These are phyloP conservation scores for Rhinella marina DNA, from an alignment of 2,797 vertebrate genomes.

Conservation along the genomic window DNA sequence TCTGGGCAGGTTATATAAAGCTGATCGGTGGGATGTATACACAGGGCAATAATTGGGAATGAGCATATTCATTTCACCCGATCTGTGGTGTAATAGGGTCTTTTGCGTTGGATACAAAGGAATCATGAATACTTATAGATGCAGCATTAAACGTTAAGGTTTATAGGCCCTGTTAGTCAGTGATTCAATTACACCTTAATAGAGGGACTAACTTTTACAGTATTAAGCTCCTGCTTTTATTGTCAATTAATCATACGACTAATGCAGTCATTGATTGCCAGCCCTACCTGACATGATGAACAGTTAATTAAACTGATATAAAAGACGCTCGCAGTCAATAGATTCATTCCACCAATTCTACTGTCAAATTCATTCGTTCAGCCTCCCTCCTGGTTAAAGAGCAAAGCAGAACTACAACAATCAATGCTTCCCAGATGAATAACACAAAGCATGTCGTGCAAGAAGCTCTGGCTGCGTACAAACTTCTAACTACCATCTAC, in stretches of 20 bases:
- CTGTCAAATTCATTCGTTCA: constrained; percentile 57
- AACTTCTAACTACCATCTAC: background rate
- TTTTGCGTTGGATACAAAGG: background rate
- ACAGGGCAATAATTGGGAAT: too few species aligned
- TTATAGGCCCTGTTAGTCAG: background rate
- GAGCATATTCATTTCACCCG: too few species aligned
- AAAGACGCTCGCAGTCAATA: constrained; percentile 52
- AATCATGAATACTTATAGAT: background rate
- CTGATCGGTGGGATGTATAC: too few species aligned
- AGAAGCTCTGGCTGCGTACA: constrained; percentile 24
- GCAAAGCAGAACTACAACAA: constrained; percentile 53
- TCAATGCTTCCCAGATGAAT: constrained; percentile 59
- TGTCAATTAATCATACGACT: constrained; percentile 55
- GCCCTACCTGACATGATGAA: constrained; percentile 57
- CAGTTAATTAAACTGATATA: constrained; percentile 57
- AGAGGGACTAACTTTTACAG: constrained; percentile 28
- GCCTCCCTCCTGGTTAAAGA: constrained; percentile 51
- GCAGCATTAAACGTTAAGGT: background rate
- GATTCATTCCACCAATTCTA: constrained; percentile 50
- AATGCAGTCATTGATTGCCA: constrained; percentile 54
- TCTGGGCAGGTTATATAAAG: too few species aligned
- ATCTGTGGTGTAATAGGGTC: background rate
- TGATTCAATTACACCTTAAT: constrained; percentile 54
- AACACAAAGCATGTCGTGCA: constrained; percentile 34
- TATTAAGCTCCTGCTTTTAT: constrained; percentile 34